Evolutionary conservation across 2,888 invertebrate genomes (phyloP).

Genomic region (Cremastinae sp.): DNA sequence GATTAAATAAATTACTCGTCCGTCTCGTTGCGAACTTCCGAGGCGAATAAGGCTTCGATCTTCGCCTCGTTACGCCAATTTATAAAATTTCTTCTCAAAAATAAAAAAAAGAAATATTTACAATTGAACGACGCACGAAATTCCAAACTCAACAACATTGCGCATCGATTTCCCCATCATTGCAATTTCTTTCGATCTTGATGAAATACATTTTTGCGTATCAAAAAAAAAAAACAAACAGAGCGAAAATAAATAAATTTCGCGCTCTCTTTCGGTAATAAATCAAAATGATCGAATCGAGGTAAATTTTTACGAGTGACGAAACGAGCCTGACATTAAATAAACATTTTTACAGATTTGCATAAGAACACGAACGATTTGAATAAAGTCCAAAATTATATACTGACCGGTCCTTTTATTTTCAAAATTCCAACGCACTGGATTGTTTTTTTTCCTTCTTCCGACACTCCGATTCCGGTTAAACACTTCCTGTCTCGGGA

Average conservation of each 20-base stretch:
- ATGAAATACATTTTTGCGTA: neutral
- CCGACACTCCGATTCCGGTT: conserved; percentile 12
- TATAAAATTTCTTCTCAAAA: too few relatives aligned
- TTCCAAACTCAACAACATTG: too few relatives aligned
- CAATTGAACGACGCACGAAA: too few relatives aligned
- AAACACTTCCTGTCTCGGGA: conserved; percentile 26
- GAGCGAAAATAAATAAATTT: neutral
- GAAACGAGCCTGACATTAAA: neutral
- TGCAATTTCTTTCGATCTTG: neutral
- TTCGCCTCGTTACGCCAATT: too few relatives aligned
- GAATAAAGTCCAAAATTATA: conserved; percentile 9
- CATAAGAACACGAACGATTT: neutral
- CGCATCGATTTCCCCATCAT: too few relatives aligned
- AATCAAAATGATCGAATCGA: conserved; percentile 54
- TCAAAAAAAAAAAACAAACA: too few relatives aligned
- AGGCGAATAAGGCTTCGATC: too few relatives aligned
- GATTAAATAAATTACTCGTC: neutral
- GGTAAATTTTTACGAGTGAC: conserved; percentile 10
- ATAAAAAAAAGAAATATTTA: too few relatives aligned
- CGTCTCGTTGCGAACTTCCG: neutral
- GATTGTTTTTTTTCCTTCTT: neutral
- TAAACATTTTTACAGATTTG: neutral
- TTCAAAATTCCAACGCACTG: conserved; percentile 11
- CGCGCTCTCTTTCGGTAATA: conserved; percentile 25
- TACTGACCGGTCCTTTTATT: neutral